Percentiles rank a stretch among this genome's conserved stretches.
phyloP scores from a whole-genome alignment of 2,888 invertebrate species.

The Ophioninae sp. region DNA sequence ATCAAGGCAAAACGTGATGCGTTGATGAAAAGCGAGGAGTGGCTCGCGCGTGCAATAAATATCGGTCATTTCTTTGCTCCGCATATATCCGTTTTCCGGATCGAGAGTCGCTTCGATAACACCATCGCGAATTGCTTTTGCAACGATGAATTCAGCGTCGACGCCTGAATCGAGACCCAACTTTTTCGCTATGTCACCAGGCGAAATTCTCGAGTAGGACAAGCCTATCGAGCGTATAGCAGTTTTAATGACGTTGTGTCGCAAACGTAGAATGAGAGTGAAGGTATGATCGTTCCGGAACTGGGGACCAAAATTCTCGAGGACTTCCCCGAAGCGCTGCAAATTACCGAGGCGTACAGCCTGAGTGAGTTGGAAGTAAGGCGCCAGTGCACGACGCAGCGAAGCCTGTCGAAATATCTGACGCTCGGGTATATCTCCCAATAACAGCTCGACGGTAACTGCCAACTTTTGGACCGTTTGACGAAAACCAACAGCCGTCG shows the following conservation, averaged over 20 bases:
- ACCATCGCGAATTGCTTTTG: slow-evolving; percentile 98
- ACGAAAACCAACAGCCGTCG: slow-evolving; percentile 98
- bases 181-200: slow-evolving; percentile 96
- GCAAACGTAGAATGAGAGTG: slow-evolving; percentile 95
- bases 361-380: slow-evolving; percentile 99
- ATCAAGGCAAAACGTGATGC: slow-evolving; percentile 98
- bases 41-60: slow-evolving; percentile 98
- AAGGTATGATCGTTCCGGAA: slow-evolving; percentile 98
- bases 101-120: slow-evolving; percentile 99
- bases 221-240: slow-evolving; percentile 97
- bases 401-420: slow-evolving; percentile 96
- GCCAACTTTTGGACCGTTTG: slow-evolving; percentile 98
- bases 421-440: slow-evolving; percentile 99
- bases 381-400: slow-evolving; percentile 92
- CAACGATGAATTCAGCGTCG: slow-evolving; percentile 99
- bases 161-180: slow-evolving; percentile 96
- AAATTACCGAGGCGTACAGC: slow-evolving; percentile 97
- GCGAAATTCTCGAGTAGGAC: slow-evolving; percentile 97
- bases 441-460: slow-evolving; percentile 95
- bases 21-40: slow-evolving; percentile 96
- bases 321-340: slow-evolving; percentile 95
- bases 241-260: slow-evolving; percentile 99
- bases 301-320: slow-evolving; percentile 94
- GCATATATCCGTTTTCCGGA: slow-evolving; percentile 97
- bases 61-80: slow-evolving; percentile 98